Percentiles rank a stretch among this genome's conserved stretches.
Conservation (phyloP, 2,888 invertebrate species). For the Eristalis pertinax region DNA sequence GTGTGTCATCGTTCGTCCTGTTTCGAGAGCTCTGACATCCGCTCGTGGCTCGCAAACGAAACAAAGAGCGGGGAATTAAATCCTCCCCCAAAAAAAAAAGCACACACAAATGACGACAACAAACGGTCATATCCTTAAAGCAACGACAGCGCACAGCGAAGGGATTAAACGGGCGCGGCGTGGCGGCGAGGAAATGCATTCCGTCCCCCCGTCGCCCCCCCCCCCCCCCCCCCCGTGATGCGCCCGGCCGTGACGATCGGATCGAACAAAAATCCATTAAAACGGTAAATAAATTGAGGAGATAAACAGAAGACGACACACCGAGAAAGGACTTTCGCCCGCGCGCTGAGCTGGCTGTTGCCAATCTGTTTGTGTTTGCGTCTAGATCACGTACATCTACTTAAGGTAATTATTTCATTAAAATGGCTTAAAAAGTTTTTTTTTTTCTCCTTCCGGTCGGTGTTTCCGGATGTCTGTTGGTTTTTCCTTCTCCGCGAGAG, state of each 20-base stretch:
- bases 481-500: slow-evolving; percentile 2
- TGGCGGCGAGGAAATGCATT: neutral
- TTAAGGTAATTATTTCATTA: slow-evolving; percentile 73
- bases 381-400: slow-evolving; percentile 69
- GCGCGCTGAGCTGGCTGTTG: neutral
- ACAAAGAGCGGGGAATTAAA: slow-evolving; percentile 36
- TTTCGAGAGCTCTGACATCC: slow-evolving; percentile 17
- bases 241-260: too few species aligned
- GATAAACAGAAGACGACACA: slow-evolving; percentile 48
- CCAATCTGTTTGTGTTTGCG: slow-evolving; percentile 27
- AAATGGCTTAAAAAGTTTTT: slow-evolving; percentile 62
- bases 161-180: neutral
- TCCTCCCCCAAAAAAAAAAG: neutral
- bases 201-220: neutral
- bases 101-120: slow-evolving; percentile 4
- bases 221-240: too few species aligned
- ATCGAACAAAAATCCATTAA: slow-evolving; percentile 55
- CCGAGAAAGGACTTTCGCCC: slow-evolving; percentile 16
- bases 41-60: slow-evolving; percentile 31
- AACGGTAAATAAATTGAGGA: slow-evolving; percentile 63
- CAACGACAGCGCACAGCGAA: neutral
- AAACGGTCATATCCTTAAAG: slow-evolving; percentile 31
- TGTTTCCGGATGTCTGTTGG: slow-evolving; percentile 60
- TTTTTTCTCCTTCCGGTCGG: slow-evolving; percentile 36
- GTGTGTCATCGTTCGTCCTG: neutral